phyloP scores from a whole-genome alignment of 2,888 invertebrate species.

The Timandra comae region DNA sequence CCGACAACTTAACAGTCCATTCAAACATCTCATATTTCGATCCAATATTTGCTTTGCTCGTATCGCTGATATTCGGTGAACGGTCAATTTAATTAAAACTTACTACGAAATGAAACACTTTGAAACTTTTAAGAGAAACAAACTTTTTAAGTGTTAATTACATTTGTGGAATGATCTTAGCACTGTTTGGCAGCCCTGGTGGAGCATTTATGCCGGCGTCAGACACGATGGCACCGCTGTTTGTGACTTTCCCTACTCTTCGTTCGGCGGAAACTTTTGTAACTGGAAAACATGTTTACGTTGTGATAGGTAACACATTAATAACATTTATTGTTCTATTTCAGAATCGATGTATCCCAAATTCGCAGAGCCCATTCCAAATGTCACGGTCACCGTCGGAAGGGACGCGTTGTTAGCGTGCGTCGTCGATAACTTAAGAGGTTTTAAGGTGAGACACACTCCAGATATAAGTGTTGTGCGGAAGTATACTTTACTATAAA shows the following conservation, averaged over 20 bases:
- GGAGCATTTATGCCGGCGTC: slow-evolving; percentile 23
- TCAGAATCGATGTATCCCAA: slow-evolving; percentile 84
- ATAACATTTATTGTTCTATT: slow-evolving; percentile 31
- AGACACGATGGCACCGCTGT: slow-evolving; percentile 39
- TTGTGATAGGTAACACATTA: slow-evolving; percentile 10
- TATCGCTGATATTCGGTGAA: not conserved
- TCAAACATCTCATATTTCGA: slow-evolving; percentile 1
- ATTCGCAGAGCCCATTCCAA: slow-evolving; percentile 92
- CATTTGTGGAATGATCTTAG: slow-evolving; percentile 10
- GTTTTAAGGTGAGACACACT: slow-evolving; percentile 85
- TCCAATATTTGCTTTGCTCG: slow-evolving; percentile 3
- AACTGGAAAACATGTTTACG: slow-evolving; percentile 58
- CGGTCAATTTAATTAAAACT: slow-evolving; percentile 14
- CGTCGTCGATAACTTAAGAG: slow-evolving; percentile 91
- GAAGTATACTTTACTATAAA: too few relatives aligned
- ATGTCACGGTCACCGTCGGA: slow-evolving; percentile 92
- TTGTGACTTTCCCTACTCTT: slow-evolving; percentile 39
- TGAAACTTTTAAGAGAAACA: slow-evolving; percentile 10
- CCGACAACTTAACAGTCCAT: not conserved
- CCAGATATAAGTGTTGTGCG: too few relatives aligned
- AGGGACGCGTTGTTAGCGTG: slow-evolving; percentile 91
- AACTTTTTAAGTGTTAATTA: slow-evolving; percentile 22
- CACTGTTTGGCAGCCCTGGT: slow-evolving; percentile 25
- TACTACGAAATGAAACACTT: slow-evolving; percentile 11
- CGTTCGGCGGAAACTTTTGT: slow-evolving; percentile 43